Percentiles rank a stretch among this genome's conserved stretches.
Conservation (phyloP, 2,113 vertebrate genomes). For the Chauna torquata region DNA sequence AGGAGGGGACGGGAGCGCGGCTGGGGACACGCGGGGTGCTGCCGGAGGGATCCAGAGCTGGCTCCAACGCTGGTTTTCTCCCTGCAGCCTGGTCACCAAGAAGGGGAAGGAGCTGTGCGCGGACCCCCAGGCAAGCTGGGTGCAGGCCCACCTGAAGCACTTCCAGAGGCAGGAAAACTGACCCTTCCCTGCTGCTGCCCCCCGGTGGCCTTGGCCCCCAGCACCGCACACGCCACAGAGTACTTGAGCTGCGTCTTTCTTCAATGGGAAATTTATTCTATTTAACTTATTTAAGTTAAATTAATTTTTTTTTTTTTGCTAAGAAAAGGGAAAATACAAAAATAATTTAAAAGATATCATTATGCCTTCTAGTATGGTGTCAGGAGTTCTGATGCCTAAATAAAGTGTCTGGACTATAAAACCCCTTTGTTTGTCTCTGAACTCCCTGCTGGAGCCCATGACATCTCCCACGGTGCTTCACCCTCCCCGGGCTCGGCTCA, state of each 20-base stretch:
- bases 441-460: neutral
- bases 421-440: neutral
- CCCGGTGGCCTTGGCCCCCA: neutral
- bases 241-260: neutral
- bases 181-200: neutral
- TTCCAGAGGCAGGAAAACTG: accelerated
- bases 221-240: accelerated
- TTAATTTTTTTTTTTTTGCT: neutral
- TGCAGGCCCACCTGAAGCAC: neutral
- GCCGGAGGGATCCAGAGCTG: too few species aligned
- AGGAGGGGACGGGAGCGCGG: neutral
- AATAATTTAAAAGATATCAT: neutral
- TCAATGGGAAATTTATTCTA: neutral
- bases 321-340: neutral
- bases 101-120: neutral
- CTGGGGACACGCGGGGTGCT: neutral
- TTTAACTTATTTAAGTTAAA: slow-evolving; percentile 52
- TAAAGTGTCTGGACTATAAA: neutral
- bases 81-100: slow-evolving; percentile 5
- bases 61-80: neutral
- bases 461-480: neutral
- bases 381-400: neutral
- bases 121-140: neutral
- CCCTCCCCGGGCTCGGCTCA: neutral
- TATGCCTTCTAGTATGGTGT: accelerated